Percentiles rank a stretch among this genome's conserved stretches.
These are phyloP conservation scores for Myotis planiceps DNA, from an alignment of 2,797 vertebrate genomes.

Conservation along the genomic window DNA sequence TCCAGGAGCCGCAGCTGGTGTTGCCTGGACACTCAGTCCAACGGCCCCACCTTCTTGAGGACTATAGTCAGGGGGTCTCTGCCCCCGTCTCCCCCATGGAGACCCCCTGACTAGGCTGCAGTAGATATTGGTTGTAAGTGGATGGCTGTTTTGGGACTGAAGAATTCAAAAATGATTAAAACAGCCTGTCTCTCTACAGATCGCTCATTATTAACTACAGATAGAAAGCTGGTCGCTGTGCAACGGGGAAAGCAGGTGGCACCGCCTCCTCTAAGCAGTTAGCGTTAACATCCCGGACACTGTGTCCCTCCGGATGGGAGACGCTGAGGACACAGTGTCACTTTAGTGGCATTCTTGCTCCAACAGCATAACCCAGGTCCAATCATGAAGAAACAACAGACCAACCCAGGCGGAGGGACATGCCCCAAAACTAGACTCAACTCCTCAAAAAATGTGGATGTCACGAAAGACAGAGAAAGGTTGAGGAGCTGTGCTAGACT, in stretches of 20 bases:
- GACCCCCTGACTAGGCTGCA: no score
- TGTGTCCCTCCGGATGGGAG: background rate
- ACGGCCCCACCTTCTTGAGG: background rate
- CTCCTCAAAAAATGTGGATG: background rate
- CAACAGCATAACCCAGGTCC: background rate
- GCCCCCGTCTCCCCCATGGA: background rate
- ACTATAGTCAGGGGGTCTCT: background rate
- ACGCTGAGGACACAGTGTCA: background rate
- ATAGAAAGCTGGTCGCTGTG: background rate
- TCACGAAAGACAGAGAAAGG: background rate
- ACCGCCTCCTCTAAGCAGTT: background rate
- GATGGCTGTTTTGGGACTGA: background rate
- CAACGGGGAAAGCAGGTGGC: background rate
- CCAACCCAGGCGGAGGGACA: background rate
- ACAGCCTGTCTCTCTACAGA: background rate
- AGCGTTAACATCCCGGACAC: background rate
- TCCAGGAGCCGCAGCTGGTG: background rate
- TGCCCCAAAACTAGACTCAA: background rate
- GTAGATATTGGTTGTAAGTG: background rate
- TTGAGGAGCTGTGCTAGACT: background rate
- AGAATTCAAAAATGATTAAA: background rate
- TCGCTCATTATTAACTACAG: background rate
- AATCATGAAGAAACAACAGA: background rate
- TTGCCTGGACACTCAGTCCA: rapidly evolving
- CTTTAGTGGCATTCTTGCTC: background rate